Evolutionary conservation across 2,888 invertebrate genomes (phyloP).

Genomic region (Drosophila silvestris): DNA sequence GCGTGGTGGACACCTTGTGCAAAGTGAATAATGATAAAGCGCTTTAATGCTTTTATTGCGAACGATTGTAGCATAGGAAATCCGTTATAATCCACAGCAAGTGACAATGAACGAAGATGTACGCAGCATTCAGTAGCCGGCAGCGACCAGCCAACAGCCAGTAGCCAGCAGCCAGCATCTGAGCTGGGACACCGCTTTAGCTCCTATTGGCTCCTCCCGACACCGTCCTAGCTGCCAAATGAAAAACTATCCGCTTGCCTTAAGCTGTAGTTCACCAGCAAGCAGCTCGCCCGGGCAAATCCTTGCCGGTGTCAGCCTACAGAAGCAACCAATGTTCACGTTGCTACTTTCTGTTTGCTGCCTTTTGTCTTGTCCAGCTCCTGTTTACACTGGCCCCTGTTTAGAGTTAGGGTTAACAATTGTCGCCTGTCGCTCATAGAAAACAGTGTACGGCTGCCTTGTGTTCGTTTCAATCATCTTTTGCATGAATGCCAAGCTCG

Average conservation of each 20-base stretch:
- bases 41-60: conserved; percentile 81
- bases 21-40: conserved; percentile 82
- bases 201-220: not conserved
- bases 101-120: conserved; percentile 77
- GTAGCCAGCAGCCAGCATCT: not conserved
- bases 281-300: conserved; percentile 36
- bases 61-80: conserved; percentile 77
- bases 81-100: conserved; percentile 81
- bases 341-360: conserved; percentile 25
- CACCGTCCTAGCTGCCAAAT: conserved; percentile 35
- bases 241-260: conserved; percentile 70
- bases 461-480: conserved; percentile 55
- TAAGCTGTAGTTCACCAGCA: conserved; percentile 31
- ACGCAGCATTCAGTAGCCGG: conserved; percentile 23
- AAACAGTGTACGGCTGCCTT: conserved; percentile 15
- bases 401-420: conserved; percentile 32
- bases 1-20: conserved; percentile 65
- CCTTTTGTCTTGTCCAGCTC: conserved; percentile 29
- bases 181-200: conserved; percentile 14
- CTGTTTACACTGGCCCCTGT: conserved; percentile 12
- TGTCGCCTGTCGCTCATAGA: conserved; percentile 23
- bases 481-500: conserved; percentile 47
- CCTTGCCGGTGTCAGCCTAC: conserved; percentile 58
- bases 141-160: not conserved
- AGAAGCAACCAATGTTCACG: conserved; percentile 14